Evolutionary conservation across 2,113 vertebrate genomes (phyloP), one percentile per base, ranked within the genome.

Genomic region (Oryzias celebensis): DNA sequence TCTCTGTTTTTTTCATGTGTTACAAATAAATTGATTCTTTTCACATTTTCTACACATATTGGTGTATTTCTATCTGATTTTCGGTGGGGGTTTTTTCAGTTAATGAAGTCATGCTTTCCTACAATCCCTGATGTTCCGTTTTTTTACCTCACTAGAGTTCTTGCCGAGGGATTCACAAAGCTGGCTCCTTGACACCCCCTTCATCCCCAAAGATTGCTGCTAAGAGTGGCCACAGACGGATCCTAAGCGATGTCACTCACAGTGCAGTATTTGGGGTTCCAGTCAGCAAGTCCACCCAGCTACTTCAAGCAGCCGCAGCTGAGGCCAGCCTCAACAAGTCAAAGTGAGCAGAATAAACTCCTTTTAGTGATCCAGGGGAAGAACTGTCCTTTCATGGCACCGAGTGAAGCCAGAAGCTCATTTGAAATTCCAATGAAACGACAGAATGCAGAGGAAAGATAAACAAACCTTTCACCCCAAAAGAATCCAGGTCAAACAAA

Each of bases 291-390:
- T 99, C 97, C 24, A 99, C 97, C 10, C 97, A 96, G 88, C 92
- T 98, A 41, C 92, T 99, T 50, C 96, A 98, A 75, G 94, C 97
- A 0, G 97, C 97, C 1, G 97, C 97, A 14, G 97, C 97, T 0
- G 96, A 98, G 81, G 97, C 97, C 82, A 91, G 95, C 71, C 95
- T 99, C 88, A 99, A 98, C 91, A 99, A 99, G 61, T 98, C 96
- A 81, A 98, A 99, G 96, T 98, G 89, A 87, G 94, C 80, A 77
- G 60, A 86, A 83, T 77, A 17, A 73, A 61, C 52, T 67, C 64
- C 47, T 68, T 56, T 84, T 62, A 76, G 58, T 70, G 53, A 73
- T 65, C 47, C 60, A 51, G 20, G 54, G 53, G 46, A 79, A 71
- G 57, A 82, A 78, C 62, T 71, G 77, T 75, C 57, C 78, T 81